Conservation (phyloP, 2,113 vertebrate genomes). For the Mesoclemmys tuberculata region DNA sequence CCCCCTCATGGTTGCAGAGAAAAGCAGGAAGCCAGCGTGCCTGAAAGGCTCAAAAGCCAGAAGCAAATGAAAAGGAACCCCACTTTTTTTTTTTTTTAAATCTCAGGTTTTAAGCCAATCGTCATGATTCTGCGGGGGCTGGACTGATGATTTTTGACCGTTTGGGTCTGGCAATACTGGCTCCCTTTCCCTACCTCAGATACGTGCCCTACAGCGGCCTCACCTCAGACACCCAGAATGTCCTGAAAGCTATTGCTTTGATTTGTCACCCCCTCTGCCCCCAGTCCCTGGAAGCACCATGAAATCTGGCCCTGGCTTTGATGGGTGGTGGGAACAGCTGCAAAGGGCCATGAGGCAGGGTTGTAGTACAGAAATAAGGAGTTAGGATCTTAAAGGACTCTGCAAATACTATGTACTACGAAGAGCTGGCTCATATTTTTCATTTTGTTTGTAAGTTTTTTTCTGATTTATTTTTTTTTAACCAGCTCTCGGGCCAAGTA, state of each 20-base stretch:
- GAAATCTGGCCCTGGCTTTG: not conserved
- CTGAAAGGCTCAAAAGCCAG: not conserved
- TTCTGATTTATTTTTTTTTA: not conserved
- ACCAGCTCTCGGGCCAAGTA: not conserved
- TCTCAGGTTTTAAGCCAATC: not conserved
- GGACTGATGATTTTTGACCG: not conserved
- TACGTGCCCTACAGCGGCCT: not conserved
- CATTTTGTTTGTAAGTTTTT: not conserved
- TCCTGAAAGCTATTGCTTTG: not conserved
- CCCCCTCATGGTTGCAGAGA: not conserved
- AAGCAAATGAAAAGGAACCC: not conserved
- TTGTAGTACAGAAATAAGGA: not conserved
- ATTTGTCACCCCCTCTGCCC: not conserved
- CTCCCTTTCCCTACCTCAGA: not conserved
- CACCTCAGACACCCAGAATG: not conserved
- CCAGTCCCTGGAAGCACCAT: not conserved
- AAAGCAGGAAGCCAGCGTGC: not conserved
- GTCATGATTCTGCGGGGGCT: too few species aligned
- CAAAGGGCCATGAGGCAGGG: not conserved
- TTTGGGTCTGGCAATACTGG: not conserved
- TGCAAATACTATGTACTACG: not conserved
- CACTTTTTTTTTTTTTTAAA: not conserved
- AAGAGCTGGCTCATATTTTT: not conserved
- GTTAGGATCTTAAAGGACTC: not conserved
- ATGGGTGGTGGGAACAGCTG: not conserved